Evolutionary conservation across 2,888 invertebrate genomes (phyloP), one percentile per base, ranked within the genome.

Genomic region (Netelia melanura): DNA sequence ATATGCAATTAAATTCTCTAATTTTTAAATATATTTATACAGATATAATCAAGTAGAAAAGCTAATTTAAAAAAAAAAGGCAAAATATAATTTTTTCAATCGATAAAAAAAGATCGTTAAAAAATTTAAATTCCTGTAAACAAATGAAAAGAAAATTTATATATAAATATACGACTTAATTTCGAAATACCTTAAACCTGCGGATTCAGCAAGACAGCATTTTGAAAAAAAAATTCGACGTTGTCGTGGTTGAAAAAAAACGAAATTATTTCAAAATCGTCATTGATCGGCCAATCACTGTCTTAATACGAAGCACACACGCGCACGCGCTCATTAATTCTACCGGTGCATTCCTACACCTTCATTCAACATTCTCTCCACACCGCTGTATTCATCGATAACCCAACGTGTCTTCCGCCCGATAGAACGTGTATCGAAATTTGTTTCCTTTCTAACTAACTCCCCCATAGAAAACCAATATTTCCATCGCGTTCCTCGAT

Each of bases 321-420:
- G 3, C 11, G 52, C 54, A 17, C 68, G 52, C 58, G 30, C 25
- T 75, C 38, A 71, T 64, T 48, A 48, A 76, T 82, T 76, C 70
- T 44, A 64, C 6, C 21, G 62, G 23, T 62, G 70, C 23, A 64
- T 76, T 52, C 14, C 58, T 23, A 6, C 21, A 43, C 23, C 23
- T 14, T 21, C 44, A n/a, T 43, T 38, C 65, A 14, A 17, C 14
- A 48, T 48, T 10, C 48, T 14, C 11, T 14, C 2, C 48, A 48
- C 3, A 3, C 38, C 38, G 48, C 14, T 48, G 10, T 48, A 5
- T 21, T 58, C 10, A 21, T 58, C 56, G 43, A 25, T 56, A 25
- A 25, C 43, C 14, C 56, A 67, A 48, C 72, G 72, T 74, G 68
- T 64, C 52, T 78, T 83, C 83, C 79, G 68, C 14, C 67, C 48